A percentile compares a stretch with the other conserved stretches of the same genome.
These are phyloP conservation scores for Sminthurinus aureus DNA, from an alignment of 2,888 invertebrate genomes.

Conservation along the genomic window DNA sequence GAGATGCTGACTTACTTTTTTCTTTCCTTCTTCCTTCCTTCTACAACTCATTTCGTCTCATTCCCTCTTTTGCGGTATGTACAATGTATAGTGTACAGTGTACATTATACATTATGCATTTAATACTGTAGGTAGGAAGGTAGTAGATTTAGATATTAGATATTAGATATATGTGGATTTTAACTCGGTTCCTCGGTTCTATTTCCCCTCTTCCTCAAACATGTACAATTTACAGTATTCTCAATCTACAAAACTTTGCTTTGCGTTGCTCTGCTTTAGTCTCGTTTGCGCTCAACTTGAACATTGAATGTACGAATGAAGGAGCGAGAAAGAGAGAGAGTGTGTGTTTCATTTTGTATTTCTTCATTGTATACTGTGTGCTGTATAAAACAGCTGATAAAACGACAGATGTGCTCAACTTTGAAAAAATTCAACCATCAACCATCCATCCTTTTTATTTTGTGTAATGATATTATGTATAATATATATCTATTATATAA, in stretches of 20 bases:
- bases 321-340: background rate
- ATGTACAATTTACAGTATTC: background rate
- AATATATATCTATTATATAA: too few species aligned
- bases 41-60: too few species aligned
- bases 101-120: too few species aligned
- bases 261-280: background rate
- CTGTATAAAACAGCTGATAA: constrained; percentile 49
- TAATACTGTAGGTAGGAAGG: too few species aligned
- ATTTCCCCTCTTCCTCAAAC: background rate
- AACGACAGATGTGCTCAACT: constrained; percentile 47
- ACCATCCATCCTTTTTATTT: background rate
- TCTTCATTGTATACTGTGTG: background rate
- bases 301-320: constrained; percentile 30
- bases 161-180: too few species aligned
- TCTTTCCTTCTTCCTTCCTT: too few species aligned
- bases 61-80: too few species aligned
- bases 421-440: constrained; percentile 4
- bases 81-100: too few species aligned
- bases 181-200: background rate
- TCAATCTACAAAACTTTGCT: background rate
- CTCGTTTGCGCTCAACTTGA: background rate
- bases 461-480: background rate
- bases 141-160: too few species aligned
- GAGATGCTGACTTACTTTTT: background rate
- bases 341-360: background rate